Percentiles rank a stretch among this genome's conserved stretches.
Conservation (phyloP, 2,888 invertebrate species). For the Pseudococcus longispinus region DNA sequence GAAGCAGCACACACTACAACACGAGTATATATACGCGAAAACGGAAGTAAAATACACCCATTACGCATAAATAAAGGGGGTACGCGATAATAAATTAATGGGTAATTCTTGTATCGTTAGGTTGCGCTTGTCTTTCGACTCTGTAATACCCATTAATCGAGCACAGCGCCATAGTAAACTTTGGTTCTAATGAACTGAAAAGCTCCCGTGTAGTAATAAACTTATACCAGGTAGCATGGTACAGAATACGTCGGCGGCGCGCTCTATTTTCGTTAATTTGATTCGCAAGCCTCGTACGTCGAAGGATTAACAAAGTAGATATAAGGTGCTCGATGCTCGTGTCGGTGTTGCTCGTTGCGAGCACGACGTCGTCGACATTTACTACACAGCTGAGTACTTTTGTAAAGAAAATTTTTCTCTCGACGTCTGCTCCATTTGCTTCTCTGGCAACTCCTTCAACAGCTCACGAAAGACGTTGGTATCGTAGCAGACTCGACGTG, state of each 20-base stretch:
- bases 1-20: neutral
- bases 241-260: neutral
- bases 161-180: constrained; percentile 50
- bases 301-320: neutral
- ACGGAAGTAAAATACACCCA: constrained; percentile 52
- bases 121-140: constrained; percentile 55
- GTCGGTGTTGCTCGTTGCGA: no score
- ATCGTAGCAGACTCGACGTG: neutral
- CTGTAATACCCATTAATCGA: constrained; percentile 56
- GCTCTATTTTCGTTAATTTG: constrained; percentile 23
- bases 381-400: neutral
- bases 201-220: constrained; percentile 15
- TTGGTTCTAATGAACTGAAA: constrained; percentile 56
- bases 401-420: neutral
- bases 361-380: neutral
- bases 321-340: neutral
- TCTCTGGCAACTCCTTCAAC: neutral
- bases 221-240: neutral
- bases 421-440: neutral
- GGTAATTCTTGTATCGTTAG: constrained; percentile 57
- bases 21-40: neutral
- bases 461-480: neutral
- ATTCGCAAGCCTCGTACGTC: neutral
- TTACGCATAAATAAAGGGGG: constrained; percentile 24
- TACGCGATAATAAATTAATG: constrained; percentile 56